These are phyloP conservation scores for Rhinogobius similis DNA, from an alignment of 2,113 vertebrate genomes.

Conservation along the genomic window DNA sequence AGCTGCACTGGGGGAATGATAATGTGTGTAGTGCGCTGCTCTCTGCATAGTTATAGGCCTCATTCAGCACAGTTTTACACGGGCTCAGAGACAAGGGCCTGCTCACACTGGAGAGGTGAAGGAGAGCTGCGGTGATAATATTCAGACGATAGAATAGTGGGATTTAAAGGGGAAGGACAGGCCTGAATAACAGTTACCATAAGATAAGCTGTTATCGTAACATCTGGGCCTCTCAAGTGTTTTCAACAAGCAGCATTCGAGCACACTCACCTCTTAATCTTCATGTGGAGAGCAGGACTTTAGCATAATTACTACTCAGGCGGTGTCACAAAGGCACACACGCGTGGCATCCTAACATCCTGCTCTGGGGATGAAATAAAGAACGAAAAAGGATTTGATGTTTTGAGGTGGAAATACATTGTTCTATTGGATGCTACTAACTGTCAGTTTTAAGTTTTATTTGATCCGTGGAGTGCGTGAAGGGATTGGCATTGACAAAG, in stretches of 20 bases:
- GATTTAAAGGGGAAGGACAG: constrained; percentile 45
- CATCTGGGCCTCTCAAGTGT: constrained; percentile 36
- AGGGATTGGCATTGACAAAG: too few species aligned
- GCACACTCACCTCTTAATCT: constrained; percentile 14
- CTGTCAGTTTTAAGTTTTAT: not conserved
- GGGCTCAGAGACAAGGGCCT: constrained; percentile 24
- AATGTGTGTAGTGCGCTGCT: constrained; percentile 45
- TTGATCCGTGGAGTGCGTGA: not conserved
- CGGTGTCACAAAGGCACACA: constrained; percentile 14
- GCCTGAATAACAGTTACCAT: constrained; percentile 23
- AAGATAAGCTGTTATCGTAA: constrained; percentile 30
- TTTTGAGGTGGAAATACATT: not conserved
- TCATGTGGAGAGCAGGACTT: constrained; percentile 19
- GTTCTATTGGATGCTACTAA: not conserved
- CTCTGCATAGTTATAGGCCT: constrained; percentile 49
- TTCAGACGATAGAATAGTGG: constrained; percentile 45
- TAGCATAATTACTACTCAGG: constrained; percentile 33
- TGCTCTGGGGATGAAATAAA: not conserved
- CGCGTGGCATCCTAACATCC: constrained; percentile 3
- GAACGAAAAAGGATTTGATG: not conserved
- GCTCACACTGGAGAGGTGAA: constrained; percentile 50
- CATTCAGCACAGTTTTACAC: constrained; percentile 38
- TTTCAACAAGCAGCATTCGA: constrained; percentile 13
- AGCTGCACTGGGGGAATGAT: constrained; percentile 43
- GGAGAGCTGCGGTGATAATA: constrained; percentile 52